A percentile compares a stretch with the other conserved stretches of the same genome.
These are phyloP conservation scores for Chiloscyllium plagiosum DNA, from an alignment of 2,113 vertebrate genomes.

Conservation along the genomic window DNA sequence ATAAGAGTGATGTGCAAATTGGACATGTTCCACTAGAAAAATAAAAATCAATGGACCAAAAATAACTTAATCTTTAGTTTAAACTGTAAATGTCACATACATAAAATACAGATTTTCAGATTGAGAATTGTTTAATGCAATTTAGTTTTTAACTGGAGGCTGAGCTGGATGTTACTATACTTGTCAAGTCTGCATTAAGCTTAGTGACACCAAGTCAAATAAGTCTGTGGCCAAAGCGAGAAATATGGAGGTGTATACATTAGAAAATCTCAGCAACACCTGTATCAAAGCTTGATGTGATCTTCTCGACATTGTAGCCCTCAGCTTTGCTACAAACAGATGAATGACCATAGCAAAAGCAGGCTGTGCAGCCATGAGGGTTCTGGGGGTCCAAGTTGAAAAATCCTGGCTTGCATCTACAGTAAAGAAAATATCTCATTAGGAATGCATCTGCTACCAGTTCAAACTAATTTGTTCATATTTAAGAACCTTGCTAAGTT, in stretches of 20 bases:
- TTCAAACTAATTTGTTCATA: neutral
- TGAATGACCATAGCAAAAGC: slow-evolving; percentile 94
- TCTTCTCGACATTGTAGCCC: slow-evolving; percentile 65
- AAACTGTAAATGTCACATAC: neutral
- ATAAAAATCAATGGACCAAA: neutral
- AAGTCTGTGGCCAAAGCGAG: neutral
- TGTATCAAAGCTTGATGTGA: slow-evolving; percentile 69
- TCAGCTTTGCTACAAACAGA: slow-evolving; percentile 78
- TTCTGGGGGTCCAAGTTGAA: slow-evolving; percentile 81
- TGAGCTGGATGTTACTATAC: neutral
- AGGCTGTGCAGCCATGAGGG: slow-evolving; percentile 80
- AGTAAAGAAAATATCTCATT: slow-evolving; percentile 41
- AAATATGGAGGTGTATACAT: neutral
- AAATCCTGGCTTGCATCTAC: slow-evolving; percentile 91
- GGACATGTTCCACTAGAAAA: neutral
- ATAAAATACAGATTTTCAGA: neutral
- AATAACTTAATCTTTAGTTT: neutral
- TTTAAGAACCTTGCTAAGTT: neutral
- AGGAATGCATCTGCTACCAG: neutral
- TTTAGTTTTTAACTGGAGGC: neutral
- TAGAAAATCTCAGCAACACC: slow-evolving; percentile 55
- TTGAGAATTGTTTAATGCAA: neutral
- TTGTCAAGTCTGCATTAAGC: neutral
- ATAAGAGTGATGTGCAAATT: neutral
- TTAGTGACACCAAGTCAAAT: neutral